Evolutionary conservation across 2,797 vertebrate genomes (phyloP), one percentile per base, ranked within the genome.

Genomic region (Poecile montanus): DNA sequence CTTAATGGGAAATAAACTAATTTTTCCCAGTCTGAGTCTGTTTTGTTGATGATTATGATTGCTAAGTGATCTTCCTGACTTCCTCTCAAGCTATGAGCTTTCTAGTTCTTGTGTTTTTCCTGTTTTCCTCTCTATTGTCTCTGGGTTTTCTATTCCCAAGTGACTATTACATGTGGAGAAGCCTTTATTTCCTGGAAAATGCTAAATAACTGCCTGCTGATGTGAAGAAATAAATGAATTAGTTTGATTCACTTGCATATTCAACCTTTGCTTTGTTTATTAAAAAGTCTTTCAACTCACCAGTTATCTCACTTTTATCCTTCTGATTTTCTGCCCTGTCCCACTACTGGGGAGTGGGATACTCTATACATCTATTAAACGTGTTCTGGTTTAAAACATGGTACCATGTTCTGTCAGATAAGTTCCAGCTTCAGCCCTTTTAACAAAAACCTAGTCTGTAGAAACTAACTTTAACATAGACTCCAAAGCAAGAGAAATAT

Each of bases 1-100:
- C 22, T n/a, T 68, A 45, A 23, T 3, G 9, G 23, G 1, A 6
- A 17, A 45, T n/a, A 38, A 65, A 38, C 1, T 2, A 38, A 4
- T 38, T 76, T 32, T 61, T 68, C 23, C 10, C 9, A n/a, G 16
- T 10, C 21, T 15, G 21, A 18, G 27, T 27, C 9, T 23, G 18
- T 51, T 51, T 74, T 51, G 10, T 38, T 15, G 3, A 2, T 38
- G 16, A 38, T 18, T 3, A 7, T 16, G 7, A n/a, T 16, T 44
- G 10, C 1, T 20, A 38, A 76, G 10, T 45, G 5, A 61, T 60
- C 5, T 38, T 29, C 19, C 11, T 53, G 40, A 29, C 19, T 53
- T 68, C 8, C 20, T 45, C 23, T 61, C 29, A 61, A 47, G 19
- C 2, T 25, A n/a, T 40, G 22, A 38, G 4, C 9, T 38, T 53